A percentile compares a stretch with the other conserved stretches of the same genome.
Conservation (phyloP, 2,797 vertebrate species). For the Myotis vivesi region DNA sequence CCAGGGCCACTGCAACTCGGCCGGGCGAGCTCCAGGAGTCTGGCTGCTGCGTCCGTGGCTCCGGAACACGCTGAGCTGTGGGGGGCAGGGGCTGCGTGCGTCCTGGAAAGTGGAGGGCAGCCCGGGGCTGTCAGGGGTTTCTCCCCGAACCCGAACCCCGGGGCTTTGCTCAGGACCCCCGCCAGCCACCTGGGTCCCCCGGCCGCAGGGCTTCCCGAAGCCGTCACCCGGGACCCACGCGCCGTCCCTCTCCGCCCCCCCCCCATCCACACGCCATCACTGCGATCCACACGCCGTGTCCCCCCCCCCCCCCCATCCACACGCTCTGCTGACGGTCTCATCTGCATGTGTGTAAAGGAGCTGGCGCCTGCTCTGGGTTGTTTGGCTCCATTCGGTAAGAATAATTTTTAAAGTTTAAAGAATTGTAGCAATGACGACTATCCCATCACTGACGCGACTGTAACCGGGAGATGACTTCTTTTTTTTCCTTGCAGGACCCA, state of each 20-base stretch:
- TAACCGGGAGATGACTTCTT: neutral
- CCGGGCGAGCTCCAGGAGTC: neutral
- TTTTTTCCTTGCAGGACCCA: neutral
- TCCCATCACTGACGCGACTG: neutral
- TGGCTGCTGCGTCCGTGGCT: neutral
- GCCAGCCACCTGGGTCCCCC: slow-evolving; percentile 40
- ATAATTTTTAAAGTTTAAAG: slow-evolving; percentile 1
- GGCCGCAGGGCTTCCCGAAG: slow-evolving; percentile 20
- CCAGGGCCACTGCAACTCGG: neutral
- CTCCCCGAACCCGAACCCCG: neutral
- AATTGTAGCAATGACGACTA: neutral
- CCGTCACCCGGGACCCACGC: neutral
- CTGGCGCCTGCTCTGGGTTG: neutral
- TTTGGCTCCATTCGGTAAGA: neutral
- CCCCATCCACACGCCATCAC: too few species aligned
- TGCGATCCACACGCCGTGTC: too few species aligned
- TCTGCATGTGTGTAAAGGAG: neutral
- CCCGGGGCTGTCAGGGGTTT: neutral
- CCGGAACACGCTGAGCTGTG: neutral
- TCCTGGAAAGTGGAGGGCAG: neutral
- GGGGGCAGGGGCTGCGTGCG: neutral
- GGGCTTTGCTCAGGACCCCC: neutral
- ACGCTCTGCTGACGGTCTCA: neutral
- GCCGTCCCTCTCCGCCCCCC: neutral
- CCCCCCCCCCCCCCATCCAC: too few species aligned